Conservation (phyloP, 2,888 invertebrate genomes). For the Aleiodes alternator region DNA sequence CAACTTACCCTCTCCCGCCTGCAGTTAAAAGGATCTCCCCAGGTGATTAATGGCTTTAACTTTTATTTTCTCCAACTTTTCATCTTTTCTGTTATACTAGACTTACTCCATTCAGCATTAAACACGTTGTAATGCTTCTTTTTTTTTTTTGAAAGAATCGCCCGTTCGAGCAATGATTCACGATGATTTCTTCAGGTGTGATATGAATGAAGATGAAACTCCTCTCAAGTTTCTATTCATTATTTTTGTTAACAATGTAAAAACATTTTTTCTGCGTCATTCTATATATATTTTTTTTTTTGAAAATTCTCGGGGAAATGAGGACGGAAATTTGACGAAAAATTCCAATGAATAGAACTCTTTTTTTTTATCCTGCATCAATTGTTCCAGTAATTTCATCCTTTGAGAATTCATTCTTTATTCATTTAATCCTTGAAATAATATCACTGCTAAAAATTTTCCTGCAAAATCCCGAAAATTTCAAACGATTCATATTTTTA, state of each 20-base stretch:
- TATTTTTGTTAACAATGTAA: not conserved
- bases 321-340: too few species aligned
- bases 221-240: not conserved
- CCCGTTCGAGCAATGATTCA: not conserved
- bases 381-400: too few species aligned
- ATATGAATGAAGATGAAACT: not conserved
- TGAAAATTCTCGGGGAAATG: not conserved
- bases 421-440: too few species aligned
- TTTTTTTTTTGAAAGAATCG: too few species aligned
- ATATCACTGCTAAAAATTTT: too few species aligned
- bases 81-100: conserved; percentile 16
- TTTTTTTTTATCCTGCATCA: too few species aligned
- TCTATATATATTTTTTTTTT: not conserved
- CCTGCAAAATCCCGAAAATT: too few species aligned
- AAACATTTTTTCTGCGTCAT: not conserved
- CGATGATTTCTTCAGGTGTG: conserved; percentile 2
- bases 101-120: conserved; percentile 25
- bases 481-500: too few species aligned
- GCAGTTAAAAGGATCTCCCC: conserved; percentile 17
- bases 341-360: too few species aligned
- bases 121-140: conserved; percentile 15
- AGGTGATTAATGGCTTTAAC: conserved; percentile 25
- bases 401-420: too few species aligned
- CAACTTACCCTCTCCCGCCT: conserved; percentile 30
- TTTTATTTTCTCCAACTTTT: conserved; percentile 14